These are phyloP conservation scores for Anolis carolinensis DNA, from an alignment of 2,113 vertebrate genomes.

Conservation along the genomic window DNA sequence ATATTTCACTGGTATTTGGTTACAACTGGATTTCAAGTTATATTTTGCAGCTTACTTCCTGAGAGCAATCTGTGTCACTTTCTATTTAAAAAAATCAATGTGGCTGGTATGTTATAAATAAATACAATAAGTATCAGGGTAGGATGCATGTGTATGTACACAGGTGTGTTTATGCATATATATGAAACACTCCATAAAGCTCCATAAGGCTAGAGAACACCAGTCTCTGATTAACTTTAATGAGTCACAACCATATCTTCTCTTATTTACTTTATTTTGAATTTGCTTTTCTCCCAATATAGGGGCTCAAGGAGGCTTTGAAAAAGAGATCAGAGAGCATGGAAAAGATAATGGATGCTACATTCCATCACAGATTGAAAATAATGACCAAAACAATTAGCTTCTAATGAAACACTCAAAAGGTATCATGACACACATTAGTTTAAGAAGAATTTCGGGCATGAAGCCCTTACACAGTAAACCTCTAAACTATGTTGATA, in stretches of 20 bases:
- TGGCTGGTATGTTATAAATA: neutral
- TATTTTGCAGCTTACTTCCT: neutral
- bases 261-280: no score
- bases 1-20: neutral
- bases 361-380: slow-evolving; percentile 38
- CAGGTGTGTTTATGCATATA: no score
- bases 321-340: slow-evolving; percentile 49
- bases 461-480: no score
- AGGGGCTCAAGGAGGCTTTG: no score
- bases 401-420: neutral
- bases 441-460: no score
- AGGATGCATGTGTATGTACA: slow-evolving; percentile 12
- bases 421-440: neutral
- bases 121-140: neutral
- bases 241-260: slow-evolving; percentile 37
- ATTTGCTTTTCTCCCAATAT: no score
- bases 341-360: slow-evolving; percentile 49
- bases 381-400: slow-evolving; percentile 32
- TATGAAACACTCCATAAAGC: slow-evolving; percentile 51
- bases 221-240: slow-evolving; percentile 39
- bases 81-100: slow-evolving; percentile 13
- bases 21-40: neutral
- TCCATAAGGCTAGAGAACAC: slow-evolving; percentile 45
- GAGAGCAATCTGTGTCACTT: neutral
- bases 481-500: no score